Evolutionary conservation across 2,113 vertebrate species (phyloP).

Genomic region (Paratilapia polleni): DNA sequence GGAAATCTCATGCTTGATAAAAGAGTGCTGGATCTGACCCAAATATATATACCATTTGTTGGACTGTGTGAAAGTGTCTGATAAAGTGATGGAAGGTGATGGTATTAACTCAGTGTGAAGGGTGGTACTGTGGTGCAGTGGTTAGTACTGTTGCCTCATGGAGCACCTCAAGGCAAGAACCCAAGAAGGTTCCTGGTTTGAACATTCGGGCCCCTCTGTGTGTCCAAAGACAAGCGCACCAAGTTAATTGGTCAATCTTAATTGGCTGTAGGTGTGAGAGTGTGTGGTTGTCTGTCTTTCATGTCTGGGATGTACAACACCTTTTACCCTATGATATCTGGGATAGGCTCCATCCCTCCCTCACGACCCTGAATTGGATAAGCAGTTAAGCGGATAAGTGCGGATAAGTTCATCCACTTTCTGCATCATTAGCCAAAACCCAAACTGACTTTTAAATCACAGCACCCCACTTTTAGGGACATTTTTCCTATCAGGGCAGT

Average conservation of each 20-base stretch:
- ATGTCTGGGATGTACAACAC: background rate
- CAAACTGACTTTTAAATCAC: background rate
- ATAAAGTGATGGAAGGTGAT: too few relatives aligned
- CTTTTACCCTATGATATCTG: background rate
- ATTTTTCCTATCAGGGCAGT: too few relatives aligned
- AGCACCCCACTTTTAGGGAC: background rate
- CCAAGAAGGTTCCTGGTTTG: background rate
- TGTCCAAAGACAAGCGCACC: background rate
- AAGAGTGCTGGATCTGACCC: background rate
- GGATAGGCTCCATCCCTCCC: background rate
- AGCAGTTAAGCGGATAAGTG: background rate
- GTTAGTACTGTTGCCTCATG: too few relatives aligned
- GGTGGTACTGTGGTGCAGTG: too few relatives aligned
- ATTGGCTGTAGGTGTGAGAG: background rate
- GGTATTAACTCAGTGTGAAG: too few relatives aligned
- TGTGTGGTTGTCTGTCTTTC: background rate
- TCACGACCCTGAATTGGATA: background rate
- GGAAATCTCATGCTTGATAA: too few relatives aligned
- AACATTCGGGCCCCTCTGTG: accelerated
- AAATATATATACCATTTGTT: too few relatives aligned
- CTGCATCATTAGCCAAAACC: background rate
- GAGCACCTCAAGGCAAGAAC: too few relatives aligned
- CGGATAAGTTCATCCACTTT: background rate
- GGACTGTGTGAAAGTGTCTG: too few relatives aligned
- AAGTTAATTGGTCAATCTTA: background rate